Evolutionary conservation across 2,888 invertebrate genomes (phyloP), one percentile per base, ranked within the genome.

Genomic region (Caenorhabditis sp.): DNA sequence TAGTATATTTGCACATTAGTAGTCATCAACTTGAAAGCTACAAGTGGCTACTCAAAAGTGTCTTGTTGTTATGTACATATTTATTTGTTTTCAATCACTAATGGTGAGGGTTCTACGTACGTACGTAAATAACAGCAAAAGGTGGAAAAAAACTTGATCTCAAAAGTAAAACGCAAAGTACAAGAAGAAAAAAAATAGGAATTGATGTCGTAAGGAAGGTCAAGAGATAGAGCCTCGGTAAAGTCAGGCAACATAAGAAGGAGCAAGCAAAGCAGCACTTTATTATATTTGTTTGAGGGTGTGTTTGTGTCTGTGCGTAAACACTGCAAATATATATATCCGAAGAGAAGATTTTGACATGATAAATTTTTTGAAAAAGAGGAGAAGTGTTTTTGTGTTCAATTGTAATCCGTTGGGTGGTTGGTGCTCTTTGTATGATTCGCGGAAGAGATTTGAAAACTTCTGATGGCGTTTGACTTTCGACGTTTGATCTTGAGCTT

Each of bases 1-100:
- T 20, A 43, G 54, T 43, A 20, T 43, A 43, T 43, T 43, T 43
- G 43, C 43, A 49, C 43, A 60, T 31, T 52, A 36, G 31, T 53
- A 65, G 50, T 65, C 59, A 17, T 59, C 52, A 38, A 53, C 38
- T 59, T 36, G 36, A 25, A 14, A 20, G 25, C 5, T 20, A 0
- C 14, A 8, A 31, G 26, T n/a, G 31, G 59, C 21, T 20, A 17
- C 36, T 50, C 23, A 25, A 61, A 60, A 7, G 3, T 43, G 43
- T 14, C 31, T 31, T 31, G 31, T 31, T 31, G 4, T 31, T 31
- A 4, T 31, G 31, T 7, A 31, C 10, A 10, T 43, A 14, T 43
- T 43, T 43, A 14, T 10, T 17, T 43, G 2, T 12, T 43, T 43
- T 43, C 43, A 17, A 12, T 17, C 43, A 43, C 17, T 3, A 43